Conservation (phyloP, 2,113 vertebrate species). For the Tauraco erythrolophus region DNA sequence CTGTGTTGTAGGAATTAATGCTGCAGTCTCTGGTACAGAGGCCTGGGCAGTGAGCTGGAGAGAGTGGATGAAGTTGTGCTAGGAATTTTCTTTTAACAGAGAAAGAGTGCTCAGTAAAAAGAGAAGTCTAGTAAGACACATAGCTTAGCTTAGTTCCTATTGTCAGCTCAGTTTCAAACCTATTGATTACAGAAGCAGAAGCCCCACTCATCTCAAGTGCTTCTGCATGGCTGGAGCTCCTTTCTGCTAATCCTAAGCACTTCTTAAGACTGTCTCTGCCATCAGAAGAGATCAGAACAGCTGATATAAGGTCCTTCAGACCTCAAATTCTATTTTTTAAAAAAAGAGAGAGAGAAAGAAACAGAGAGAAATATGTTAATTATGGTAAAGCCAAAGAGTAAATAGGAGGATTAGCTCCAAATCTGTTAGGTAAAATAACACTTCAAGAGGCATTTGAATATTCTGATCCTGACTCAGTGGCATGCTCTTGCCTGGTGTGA, state of each 20-base stretch:
- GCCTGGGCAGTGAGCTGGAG: not conserved
- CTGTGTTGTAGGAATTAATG: not conserved
- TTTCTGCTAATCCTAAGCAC: not conserved
- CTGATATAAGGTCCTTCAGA: not conserved
- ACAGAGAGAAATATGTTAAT: not conserved
- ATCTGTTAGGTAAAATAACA: not conserved
- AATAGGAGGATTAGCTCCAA: slow-evolving; percentile 13
- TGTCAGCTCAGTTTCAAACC: slow-evolving; percentile 24
- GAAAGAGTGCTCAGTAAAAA: not conserved
- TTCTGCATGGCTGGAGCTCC: not conserved
- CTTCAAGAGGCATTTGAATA: not conserved
- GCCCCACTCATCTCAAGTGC: slow-evolving; percentile 8
- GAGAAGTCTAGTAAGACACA: not conserved
- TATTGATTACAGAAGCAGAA: not conserved
- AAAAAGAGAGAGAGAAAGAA: not conserved
- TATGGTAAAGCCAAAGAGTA: not conserved
- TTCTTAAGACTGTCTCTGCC: not conserved
- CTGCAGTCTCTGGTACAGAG: not conserved
- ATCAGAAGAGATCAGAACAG: slow-evolving; percentile 2
- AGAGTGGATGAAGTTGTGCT: not conserved
- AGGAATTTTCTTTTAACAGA: not conserved
- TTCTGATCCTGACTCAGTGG: not conserved
- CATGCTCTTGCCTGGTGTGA: not conserved
- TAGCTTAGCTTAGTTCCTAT: not conserved
- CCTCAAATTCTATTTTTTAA: not conserved